Percentiles rank a stretch among this genome's conserved stretches.
Evolutionary conservation across 2,797 vertebrate species (phyloP).

Genomic region (Cyprinodon diabolis): DNA sequence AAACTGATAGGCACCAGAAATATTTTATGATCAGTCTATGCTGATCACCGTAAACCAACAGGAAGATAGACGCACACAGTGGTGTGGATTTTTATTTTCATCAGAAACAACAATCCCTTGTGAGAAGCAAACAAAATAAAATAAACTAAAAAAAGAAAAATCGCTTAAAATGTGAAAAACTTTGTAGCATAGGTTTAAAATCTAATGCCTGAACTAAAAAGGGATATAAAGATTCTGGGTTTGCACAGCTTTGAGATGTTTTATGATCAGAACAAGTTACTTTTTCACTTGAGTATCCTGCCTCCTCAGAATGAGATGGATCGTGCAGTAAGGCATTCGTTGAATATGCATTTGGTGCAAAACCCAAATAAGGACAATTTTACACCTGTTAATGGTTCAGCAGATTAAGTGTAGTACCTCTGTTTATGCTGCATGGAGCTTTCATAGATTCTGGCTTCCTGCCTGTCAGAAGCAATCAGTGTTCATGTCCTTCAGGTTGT

Average conservation of each 20-base stretch:
- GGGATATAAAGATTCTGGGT: not conserved
- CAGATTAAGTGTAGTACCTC: not conserved
- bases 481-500: conserved; percentile 30
- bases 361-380: not conserved
- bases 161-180: too few relatives aligned
- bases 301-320: not conserved
- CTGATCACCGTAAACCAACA: too few relatives aligned
- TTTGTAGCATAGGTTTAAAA: not conserved
- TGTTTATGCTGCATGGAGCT: not conserved
- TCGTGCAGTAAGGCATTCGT: not conserved
- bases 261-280: not conserved
- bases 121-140: not conserved
- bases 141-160: not conserved
- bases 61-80: too few relatives aligned
- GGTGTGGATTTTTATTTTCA: too few relatives aligned
- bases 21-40: too few relatives aligned
- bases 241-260: not conserved
- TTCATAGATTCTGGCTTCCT: conserved; percentile 15
- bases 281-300: not conserved
- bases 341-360: not conserved
- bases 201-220: not conserved
- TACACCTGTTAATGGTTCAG: not conserved
- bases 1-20: too few relatives aligned
- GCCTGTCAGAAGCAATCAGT: conserved; percentile 26
- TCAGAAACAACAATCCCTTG: not conserved